Conservation (phyloP, 2,113 vertebrate species). For the Bubalus kerabau region DNA sequence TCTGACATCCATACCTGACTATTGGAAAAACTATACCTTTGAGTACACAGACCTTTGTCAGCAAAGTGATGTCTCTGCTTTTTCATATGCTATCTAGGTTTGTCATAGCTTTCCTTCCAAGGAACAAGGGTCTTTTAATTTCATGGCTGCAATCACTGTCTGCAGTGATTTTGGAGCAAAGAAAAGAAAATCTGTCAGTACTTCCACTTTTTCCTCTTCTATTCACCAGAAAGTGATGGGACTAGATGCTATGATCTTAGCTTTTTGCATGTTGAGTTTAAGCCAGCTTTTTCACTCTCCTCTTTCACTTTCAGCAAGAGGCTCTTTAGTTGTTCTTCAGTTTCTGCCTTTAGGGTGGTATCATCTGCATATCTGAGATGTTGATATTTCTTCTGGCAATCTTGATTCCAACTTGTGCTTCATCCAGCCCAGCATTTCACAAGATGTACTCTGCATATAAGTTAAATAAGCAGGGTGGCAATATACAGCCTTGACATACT, state of each 20-base stretch:
- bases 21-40: background rate
- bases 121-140: rapidly evolving
- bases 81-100: background rate
- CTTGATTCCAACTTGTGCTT: background rate
- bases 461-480: background rate
- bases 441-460: background rate
- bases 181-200: background rate
- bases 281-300: background rate
- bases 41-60: background rate
- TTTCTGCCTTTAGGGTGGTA: background rate
- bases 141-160: background rate
- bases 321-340: background rate
- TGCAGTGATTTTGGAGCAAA: background rate
- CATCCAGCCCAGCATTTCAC: background rate
- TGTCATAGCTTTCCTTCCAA: rapidly evolving
- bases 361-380: background rate
- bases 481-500: background rate
- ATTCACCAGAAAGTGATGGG: background rate
- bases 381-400: rapidly evolving
- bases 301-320: background rate
- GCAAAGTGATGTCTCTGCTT: background rate
- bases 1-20: background rate
- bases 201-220: background rate
- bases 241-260: background rate
- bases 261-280: background rate